Evolutionary conservation across 2,888 invertebrate genomes (phyloP), one percentile per base, ranked within the genome.

Genomic region (Diarsia dahlii): DNA sequence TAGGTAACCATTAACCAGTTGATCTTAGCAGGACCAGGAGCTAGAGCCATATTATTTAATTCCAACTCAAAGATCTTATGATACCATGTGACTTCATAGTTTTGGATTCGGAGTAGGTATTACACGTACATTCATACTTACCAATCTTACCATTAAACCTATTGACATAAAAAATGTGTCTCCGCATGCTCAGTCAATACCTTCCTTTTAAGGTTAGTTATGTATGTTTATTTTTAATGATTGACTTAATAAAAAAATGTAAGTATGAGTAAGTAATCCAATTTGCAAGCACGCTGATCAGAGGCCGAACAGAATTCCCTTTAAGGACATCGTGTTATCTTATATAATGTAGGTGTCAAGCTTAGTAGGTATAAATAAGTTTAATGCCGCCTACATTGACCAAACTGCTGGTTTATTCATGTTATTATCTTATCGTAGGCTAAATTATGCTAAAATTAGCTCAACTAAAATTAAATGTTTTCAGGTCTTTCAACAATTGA

Each of bases 331-430:
- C 39, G 63, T 71, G 60, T 80, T 84, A 87, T 82, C 84, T n/a
- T n/a, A n/a, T n/a, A 71, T 84, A 67, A 75, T 72, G 89, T 86
- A 84, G 87, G 89, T 80, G 87, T 88, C 71, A 74, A 63, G 69
- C 78, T 81, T 64, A 75, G 34, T 81, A 39, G n/a, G n/a, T 39
- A 76, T 74, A 58, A 78, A 78, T 77, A 73, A 76, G 74, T 79
- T 78, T 76, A 70, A 75, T 81, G 77, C 77, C 84, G 80, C 89
- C 86, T 74, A 87, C 87, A 65, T 75, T 63, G 58, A 58, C 58
- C 65, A 50, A 66, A 80, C 78, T 78, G 76, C 46, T 82, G 66
- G 76, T 78, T 77, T 74, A 81, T 74, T 81, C 62, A 65, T 63
- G 45, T 68, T 28, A 73, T 73, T 80, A 88, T 74, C 71, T 74